Evolutionary conservation across 2,113 vertebrate species (phyloP).

Genomic region (Gymnocephalus cernua): DNA sequence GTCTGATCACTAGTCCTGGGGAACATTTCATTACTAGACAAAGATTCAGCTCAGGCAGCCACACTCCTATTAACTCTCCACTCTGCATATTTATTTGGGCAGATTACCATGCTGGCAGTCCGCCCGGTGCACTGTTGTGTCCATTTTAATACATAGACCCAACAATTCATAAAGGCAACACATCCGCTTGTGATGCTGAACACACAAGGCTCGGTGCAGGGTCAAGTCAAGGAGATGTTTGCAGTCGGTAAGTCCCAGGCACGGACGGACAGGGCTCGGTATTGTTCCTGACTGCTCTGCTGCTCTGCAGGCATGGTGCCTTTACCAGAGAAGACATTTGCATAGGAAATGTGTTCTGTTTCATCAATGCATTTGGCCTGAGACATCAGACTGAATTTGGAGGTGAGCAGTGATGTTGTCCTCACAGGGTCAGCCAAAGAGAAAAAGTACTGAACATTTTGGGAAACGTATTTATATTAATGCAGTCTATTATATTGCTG

Average conservation of each 20-base stretch:
- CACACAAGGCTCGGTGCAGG: slow-evolving; percentile 68
- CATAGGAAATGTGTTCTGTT: slow-evolving; percentile 59
- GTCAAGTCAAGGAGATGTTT: slow-evolving; percentile 72
- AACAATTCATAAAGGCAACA: slow-evolving; percentile 60
- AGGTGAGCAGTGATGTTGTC: slow-evolving; percentile 32
- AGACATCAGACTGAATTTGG: slow-evolving; percentile 47
- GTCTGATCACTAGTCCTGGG: slow-evolving; percentile 7
- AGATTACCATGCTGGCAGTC: slow-evolving; percentile 61
- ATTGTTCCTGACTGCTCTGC: slow-evolving; percentile 61
- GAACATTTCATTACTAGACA: slow-evolving; percentile 25
- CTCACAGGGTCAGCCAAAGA: slow-evolving; percentile 21
- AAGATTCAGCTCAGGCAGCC: slow-evolving; percentile 23
- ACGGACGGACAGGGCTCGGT: slow-evolving; percentile 53
- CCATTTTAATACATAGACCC: slow-evolving; percentile 53
- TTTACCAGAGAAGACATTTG: slow-evolving; percentile 52
- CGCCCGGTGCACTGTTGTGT: slow-evolving; percentile 46
- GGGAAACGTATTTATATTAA: slow-evolving; percentile 2
- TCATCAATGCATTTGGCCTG: slow-evolving; percentile 26
- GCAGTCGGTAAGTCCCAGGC: slow-evolving; percentile 54
- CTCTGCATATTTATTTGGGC: slow-evolving; percentile 64
- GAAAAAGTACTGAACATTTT: slow-evolving; percentile 11
- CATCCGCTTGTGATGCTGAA: slow-evolving; percentile 76
- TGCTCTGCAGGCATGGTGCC: slow-evolving; percentile 48
- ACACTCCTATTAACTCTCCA: slow-evolving; percentile 16
- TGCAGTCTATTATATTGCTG: background rate